Conservation (phyloP, 2,888 invertebrate genomes). For the Ditula angustiorana region DNA sequence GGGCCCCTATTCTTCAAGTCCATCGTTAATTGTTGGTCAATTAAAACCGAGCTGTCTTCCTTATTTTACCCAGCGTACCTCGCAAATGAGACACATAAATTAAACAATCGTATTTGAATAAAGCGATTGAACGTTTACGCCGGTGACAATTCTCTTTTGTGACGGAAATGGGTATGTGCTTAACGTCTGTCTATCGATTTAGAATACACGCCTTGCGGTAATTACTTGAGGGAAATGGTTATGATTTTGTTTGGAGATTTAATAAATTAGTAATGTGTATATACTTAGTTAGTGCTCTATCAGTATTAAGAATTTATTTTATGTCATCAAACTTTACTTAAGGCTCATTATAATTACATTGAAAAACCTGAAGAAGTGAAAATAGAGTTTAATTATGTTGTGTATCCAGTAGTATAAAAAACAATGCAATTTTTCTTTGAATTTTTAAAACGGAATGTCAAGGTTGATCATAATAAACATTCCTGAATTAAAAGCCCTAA, state of each 20-base stretch:
- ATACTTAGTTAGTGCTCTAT: too few species aligned
- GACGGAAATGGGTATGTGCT: constrained; percentile 29
- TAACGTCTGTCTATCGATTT: constrained; percentile 11
- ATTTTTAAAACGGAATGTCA: too few species aligned
- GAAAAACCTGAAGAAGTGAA: too few species aligned
- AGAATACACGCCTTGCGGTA: not conserved
- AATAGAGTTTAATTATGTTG: too few species aligned
- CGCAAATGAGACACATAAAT: constrained; percentile 36
- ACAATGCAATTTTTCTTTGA: too few species aligned
- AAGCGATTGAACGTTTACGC: constrained; percentile 35
- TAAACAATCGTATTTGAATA: constrained; percentile 37
- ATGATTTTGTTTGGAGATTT: not conserved
- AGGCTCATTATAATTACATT: too few species aligned
- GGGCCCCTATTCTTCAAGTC: constrained; percentile 31
- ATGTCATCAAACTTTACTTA: too few species aligned
- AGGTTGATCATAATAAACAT: too few species aligned
- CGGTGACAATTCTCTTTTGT: constrained; percentile 38
- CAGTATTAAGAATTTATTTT: too few species aligned
- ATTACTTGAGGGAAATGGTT: not conserved
- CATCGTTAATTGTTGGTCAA: constrained; percentile 36
- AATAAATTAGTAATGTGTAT: too few species aligned
- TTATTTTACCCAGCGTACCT: constrained; percentile 23
- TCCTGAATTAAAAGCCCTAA: not conserved
- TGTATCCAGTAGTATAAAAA: too few species aligned
- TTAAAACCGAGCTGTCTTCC: constrained; percentile 35